Conservation (phyloP, 2,888 invertebrate genomes). For the Dyspetes luteomarginatus region DNA sequence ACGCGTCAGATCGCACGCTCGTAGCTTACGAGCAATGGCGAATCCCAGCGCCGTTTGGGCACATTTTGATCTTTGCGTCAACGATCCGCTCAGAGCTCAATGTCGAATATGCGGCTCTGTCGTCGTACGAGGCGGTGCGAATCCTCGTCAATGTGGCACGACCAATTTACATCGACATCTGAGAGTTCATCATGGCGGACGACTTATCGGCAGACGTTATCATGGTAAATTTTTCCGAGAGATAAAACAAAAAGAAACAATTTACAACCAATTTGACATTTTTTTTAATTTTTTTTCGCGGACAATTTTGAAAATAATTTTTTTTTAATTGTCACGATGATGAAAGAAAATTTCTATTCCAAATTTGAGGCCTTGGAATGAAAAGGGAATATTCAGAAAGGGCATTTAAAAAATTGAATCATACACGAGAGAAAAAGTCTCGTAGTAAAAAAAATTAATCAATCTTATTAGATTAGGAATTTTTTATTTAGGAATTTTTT, state of each 20-base stretch:
- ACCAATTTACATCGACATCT: slow-evolving; percentile 82
- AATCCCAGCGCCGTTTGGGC: slow-evolving; percentile 83
- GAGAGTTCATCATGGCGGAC: slow-evolving; percentile 81
- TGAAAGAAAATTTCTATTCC: too few relatives aligned
- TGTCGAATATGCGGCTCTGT: slow-evolving; percentile 82
- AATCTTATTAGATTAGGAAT: too few relatives aligned
- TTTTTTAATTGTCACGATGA: too few relatives aligned
- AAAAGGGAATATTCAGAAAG: not conserved
- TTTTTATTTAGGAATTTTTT: too few relatives aligned
- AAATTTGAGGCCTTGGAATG: not conserved
- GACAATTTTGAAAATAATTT: too few relatives aligned
- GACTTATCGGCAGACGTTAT: slow-evolving; percentile 81
- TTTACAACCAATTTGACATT: too few relatives aligned
- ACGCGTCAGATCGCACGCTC: slow-evolving; percentile 80
- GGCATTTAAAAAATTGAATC: not conserved
- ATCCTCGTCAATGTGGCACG: slow-evolving; percentile 82
- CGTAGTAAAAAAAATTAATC: not conserved
- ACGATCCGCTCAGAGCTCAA: slow-evolving; percentile 81
- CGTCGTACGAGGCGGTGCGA: slow-evolving; percentile 81
- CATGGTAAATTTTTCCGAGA: slow-evolving; percentile 78
- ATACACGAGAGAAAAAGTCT: not conserved
- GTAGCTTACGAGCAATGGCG: slow-evolving; percentile 81
- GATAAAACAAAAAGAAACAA: too few relatives aligned
- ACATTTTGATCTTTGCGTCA: slow-evolving; percentile 81
- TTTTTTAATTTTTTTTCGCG: too few relatives aligned